Evolutionary conservation across 1,140 invertebrate species (phyloP), one percentile per base, ranked within the genome.

Genomic region (Himalopsyche phryganea): DNA sequence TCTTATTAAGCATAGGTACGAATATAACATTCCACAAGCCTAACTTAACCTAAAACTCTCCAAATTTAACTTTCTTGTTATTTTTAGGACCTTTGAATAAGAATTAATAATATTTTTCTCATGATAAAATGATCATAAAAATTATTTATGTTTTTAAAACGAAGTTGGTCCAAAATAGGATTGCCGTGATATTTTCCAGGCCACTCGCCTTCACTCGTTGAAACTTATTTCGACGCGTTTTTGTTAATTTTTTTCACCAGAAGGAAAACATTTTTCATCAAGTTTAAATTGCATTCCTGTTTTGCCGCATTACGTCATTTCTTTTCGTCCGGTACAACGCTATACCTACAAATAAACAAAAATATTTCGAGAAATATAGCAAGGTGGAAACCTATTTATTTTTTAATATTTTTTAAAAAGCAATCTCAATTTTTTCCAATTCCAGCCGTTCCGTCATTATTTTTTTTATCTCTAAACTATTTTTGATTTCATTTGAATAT

Each of bases 221-320:
- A 58, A 58, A 58, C 44, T 57, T 53, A 49, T 58, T 53, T 53
- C 28, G 55, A 56, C 45, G 55, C 40, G 42, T 52, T 38, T 61
- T 61, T 62, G 46, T 56, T 48, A 56, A 48, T 48, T 58, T 58
- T 28, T 50, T 49, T 53, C 48, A 45, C 17, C 33, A 18, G 55
- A 63, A 63, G 56, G 55, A 63, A 63, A 63, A 63, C 60, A 63
- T 63, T 63, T 63, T 58, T 63, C 60, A 63, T 63, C 60, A 63
- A 63, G 50, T 57, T 63, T 54, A 63, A 63, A 63, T 63, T 63
- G 60, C 60, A 63, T 58, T 63, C 60, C 56, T 63, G 60, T 62
- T 63, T 58, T 15, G 41, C 60, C 60, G 60, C 60, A 63, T 58
- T 63, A 58, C 55, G 55, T 55, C 50, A 53, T 58, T 63, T 58